phyloP scores from a whole-genome alignment of 2,113 vertebrate species.

The Urocynchramus pylzowi region DNA sequence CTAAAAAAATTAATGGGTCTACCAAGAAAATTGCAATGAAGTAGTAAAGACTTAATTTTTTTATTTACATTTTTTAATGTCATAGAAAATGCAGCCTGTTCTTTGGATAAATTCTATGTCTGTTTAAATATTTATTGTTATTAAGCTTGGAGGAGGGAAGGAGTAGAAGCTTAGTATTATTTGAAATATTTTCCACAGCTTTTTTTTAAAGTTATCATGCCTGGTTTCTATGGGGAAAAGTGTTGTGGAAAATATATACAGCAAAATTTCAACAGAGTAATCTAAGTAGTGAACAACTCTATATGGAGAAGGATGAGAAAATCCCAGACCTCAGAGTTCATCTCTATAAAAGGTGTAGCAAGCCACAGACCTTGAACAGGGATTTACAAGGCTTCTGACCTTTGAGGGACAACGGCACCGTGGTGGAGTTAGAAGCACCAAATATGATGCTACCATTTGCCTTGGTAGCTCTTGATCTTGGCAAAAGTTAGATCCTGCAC shows the following conservation, averaged over 20 bases:
- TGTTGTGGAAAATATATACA: conserved; percentile 61
- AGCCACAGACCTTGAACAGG: neutral
- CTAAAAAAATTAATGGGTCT: neutral
- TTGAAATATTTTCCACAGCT: conserved; percentile 50
- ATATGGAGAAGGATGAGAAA: neutral
- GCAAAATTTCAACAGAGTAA: conserved; percentile 20
- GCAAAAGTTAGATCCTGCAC: neutral
- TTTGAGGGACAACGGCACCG: rapidly evolving
- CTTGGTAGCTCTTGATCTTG: neutral
- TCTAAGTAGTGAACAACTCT: neutral
- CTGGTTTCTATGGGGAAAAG: conserved; percentile 57
- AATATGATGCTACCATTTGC: rapidly evolving
- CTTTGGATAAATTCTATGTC: neutral
- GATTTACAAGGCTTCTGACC: neutral
- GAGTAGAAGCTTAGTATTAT: neutral
- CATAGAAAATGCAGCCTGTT: neutral
- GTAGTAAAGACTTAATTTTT: neutral
- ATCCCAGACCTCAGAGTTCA: neutral
- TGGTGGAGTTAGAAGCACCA: neutral
- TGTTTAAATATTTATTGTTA: conserved; percentile 21
- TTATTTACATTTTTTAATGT: neutral
- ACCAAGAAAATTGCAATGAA: neutral
- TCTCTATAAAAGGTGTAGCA: conserved; percentile 18
- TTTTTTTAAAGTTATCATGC: neutral
- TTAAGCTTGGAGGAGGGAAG: neutral